Conservation (phyloP, 2,797 vertebrate species). For the Mormyrops boulengeri region DNA sequence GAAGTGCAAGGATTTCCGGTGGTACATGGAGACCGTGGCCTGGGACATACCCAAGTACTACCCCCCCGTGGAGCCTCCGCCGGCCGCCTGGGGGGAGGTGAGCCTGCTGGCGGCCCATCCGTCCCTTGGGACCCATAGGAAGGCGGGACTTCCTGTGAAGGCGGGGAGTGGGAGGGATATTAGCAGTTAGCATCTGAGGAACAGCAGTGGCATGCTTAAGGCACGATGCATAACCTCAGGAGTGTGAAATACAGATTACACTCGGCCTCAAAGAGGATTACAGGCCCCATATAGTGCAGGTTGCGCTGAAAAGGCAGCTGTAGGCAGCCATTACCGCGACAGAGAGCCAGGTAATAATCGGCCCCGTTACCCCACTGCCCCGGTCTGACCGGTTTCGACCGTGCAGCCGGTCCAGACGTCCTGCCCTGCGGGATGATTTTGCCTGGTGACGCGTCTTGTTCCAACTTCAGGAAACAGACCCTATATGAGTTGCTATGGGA, state of each 20-base stretch:
- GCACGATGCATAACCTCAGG: not conserved
- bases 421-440: not conserved
- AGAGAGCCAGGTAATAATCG: not conserved
- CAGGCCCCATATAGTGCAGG: not conserved
- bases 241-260: not conserved
- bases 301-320: not conserved
- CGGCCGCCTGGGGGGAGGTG: slow-evolving; percentile 83
- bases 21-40: slow-evolving; percentile 82
- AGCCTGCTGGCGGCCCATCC: not conserved
- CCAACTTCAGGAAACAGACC: not conserved
- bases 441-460: not conserved
- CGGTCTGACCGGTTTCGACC: not conserved
- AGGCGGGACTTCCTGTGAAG: not conserved
- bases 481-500: not conserved
- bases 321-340: not conserved
- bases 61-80: slow-evolving; percentile 76
- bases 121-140: not conserved
- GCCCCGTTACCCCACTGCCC: not conserved
- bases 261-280: slow-evolving; percentile 6
- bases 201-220: not conserved
- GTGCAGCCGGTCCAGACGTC: not conserved
- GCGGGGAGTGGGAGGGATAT: not conserved
- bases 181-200: not conserved
- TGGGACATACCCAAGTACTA: slow-evolving; percentile 84
- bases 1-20: slow-evolving; percentile 82